phyloP scores from a whole-genome alignment of 2,797 vertebrate species.

The Tokudaia tokunoshimensis region DNA sequence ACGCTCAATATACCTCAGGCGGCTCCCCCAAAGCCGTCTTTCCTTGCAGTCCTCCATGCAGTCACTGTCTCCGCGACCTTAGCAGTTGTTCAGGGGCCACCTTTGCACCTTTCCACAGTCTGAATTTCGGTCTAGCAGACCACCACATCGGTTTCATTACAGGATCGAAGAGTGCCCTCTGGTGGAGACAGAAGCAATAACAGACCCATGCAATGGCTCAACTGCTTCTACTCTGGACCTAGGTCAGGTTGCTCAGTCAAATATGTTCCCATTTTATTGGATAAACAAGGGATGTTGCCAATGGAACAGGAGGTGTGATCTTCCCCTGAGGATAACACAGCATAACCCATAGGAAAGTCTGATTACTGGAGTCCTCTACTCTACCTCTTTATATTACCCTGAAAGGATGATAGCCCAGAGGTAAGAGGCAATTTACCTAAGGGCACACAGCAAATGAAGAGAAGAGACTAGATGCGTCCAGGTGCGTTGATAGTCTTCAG shows the following conservation, averaged over 20 bases:
- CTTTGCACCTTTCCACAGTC: neutral
- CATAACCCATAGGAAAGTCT: neutral
- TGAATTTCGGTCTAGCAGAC: neutral
- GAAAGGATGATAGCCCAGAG: neutral
- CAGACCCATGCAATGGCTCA: rapidly evolving
- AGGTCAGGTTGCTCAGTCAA: neutral
- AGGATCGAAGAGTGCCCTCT: neutral
- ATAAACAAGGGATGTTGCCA: neutral
- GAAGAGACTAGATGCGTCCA: neutral
- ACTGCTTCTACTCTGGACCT: neutral
- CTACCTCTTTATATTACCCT: neutral
- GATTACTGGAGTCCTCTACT: neutral
- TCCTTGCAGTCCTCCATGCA: neutral
- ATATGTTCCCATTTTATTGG: neutral
- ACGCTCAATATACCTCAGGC: neutral
- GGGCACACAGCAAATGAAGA: neutral
- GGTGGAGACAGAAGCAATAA: neutral
- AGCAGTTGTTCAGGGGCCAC: neutral
- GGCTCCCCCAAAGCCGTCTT: neutral
- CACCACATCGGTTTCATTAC: neutral
- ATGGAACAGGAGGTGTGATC: too few species aligned
- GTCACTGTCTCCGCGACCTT: neutral
- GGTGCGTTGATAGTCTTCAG: neutral
- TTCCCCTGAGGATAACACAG: neutral
- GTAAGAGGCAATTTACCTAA: rapidly evolving